These are phyloP conservation scores for Craniophora ligustri DNA, from an alignment of 2,888 invertebrate genomes.

Conservation along the genomic window DNA sequence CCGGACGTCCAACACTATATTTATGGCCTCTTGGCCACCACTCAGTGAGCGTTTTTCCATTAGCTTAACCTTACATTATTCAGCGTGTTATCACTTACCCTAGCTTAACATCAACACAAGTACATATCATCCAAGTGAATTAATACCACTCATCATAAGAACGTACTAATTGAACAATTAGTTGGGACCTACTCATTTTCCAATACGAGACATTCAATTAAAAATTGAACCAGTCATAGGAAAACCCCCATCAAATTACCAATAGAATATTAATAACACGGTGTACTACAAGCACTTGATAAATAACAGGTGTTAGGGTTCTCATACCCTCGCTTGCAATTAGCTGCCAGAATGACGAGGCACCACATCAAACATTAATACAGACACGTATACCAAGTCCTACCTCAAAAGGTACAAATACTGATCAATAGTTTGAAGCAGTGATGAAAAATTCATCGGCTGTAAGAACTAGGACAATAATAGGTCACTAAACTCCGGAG, in stretches of 20 bases:
- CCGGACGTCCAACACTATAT: too few relatives aligned
- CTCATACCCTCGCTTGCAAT: conserved; percentile 30
- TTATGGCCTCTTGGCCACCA: too few relatives aligned
- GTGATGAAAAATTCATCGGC: conserved; percentile 44
- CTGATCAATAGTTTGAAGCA: conserved; percentile 33
- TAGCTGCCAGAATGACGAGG: conserved; percentile 20
- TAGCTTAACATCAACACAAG: too few relatives aligned
- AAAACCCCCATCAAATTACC: background rate
- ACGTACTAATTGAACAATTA: too few relatives aligned
- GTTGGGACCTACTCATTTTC: too few relatives aligned
- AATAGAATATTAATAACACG: background rate
- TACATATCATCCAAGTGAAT: too few relatives aligned
- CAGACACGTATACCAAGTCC: too few relatives aligned
- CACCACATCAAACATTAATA: conserved; percentile 28
- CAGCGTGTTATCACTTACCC: too few relatives aligned
- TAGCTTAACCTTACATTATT: too few relatives aligned
- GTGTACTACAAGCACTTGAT: background rate
- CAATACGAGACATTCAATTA: too few relatives aligned
- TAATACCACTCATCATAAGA: too few relatives aligned
- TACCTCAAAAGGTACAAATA: conserved; percentile 32
- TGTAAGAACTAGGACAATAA: conserved; percentile 27
- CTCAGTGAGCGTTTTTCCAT: too few relatives aligned
- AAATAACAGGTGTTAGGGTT: conserved; percentile 24
- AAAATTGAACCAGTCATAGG: background rate
- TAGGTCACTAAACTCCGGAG: conserved; percentile 29